phyloP scores from a whole-genome alignment of 2,113 vertebrate genomes.

The Sporophila hypoxantha region DNA sequence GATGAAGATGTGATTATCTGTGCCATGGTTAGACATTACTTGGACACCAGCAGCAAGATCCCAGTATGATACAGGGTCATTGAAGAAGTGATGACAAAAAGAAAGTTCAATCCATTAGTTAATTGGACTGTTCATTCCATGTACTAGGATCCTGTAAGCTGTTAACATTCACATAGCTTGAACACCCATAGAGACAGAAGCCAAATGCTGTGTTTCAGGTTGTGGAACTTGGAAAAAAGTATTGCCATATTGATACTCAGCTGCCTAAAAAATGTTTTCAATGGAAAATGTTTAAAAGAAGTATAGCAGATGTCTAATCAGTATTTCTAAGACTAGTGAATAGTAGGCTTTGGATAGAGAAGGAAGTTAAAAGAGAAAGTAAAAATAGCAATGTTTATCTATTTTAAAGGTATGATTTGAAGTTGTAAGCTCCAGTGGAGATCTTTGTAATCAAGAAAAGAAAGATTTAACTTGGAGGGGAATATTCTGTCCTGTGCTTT shows the following conservation, averaged over 20 bases:
- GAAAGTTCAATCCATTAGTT: not conserved
- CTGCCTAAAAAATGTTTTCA: not conserved
- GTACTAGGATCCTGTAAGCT: not conserved
- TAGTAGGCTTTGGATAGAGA: not conserved
- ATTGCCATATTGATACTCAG: not conserved
- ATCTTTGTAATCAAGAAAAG: not conserved
- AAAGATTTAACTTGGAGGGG: not conserved
- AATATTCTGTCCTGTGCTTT: not conserved
- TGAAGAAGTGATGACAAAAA: not conserved
- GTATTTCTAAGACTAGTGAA: not conserved
- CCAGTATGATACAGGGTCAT: not conserved
- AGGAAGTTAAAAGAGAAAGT: not conserved
- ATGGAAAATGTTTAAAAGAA: not conserved
- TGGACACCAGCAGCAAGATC: not conserved
- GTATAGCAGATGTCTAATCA: not conserved
- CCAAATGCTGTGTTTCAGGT: not conserved
- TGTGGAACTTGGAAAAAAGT: not conserved
- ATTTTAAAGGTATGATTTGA: not conserved
- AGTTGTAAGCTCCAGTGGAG: not conserved
- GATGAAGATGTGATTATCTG: not conserved
- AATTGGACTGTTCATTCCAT: not conserved
- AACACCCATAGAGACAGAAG: not conserved
- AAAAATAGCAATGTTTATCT: not conserved
- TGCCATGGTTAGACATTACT: not conserved
- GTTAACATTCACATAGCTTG: not conserved